Evolutionary conservation across 1,140 invertebrate genomes (phyloP).

Genomic region (Heliconius nattereri): DNA sequence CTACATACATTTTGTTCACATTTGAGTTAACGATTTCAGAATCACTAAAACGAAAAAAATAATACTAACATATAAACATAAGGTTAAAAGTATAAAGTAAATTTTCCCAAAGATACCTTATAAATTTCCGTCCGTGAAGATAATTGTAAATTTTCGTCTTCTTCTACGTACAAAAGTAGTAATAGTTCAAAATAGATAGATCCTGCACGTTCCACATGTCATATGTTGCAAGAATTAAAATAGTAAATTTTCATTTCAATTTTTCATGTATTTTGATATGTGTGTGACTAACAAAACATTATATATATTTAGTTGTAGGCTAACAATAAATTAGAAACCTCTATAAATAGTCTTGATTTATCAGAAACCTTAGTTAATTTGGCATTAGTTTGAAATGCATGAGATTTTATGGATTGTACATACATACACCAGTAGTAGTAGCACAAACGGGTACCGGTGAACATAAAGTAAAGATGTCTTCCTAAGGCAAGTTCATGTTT

Average conservation of each 20-base stretch:
- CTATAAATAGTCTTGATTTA: not conserved
- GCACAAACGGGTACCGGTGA: slow-evolving; percentile 62
- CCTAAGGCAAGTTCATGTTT: slow-evolving; percentile 74
- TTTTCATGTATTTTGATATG: not conserved
- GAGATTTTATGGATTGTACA: slow-evolving; percentile 26
- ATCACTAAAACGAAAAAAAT: not conserved
- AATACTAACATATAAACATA: too few relatives aligned
- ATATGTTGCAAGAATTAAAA: not conserved
- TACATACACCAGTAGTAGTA: slow-evolving; percentile 21
- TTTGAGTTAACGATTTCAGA: not conserved
- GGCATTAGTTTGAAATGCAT: slow-evolving; percentile 11
- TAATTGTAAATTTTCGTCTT: not conserved
- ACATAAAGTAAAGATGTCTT: slow-evolving; percentile 49
- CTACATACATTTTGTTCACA: not conserved
- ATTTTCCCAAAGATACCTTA: not conserved
- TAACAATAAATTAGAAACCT: not conserved
- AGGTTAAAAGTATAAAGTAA: too few relatives aligned
- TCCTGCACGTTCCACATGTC: not conserved
- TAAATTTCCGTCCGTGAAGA: not conserved
- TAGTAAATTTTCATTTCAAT: not conserved
- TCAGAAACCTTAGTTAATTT: not conserved
- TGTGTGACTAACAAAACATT: slow-evolving; percentile 27
- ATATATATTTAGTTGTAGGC: not conserved
- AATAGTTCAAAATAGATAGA: not conserved
- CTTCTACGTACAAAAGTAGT: not conserved